Conservation (phyloP, 1,140 invertebrate genomes). For the Platyscapa corneri region DNA sequence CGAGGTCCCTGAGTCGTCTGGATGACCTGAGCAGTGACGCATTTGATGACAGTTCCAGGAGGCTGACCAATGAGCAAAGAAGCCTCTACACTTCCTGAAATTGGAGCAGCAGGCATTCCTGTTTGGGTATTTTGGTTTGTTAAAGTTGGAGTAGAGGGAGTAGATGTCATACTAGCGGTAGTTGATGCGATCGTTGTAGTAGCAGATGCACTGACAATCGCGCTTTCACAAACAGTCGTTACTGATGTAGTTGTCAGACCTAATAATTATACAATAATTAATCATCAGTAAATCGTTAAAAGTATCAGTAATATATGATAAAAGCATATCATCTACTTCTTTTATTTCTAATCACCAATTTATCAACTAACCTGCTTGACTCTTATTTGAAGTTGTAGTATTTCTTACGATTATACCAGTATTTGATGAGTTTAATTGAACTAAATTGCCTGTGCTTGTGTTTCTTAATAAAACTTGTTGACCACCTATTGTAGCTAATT, state of each 20-base stretch:
- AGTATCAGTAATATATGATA: too few species aligned
- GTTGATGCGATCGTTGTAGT: conserved; percentile 35
- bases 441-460: conserved; percentile 80
- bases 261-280: conserved; percentile 50
- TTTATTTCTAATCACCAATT: background rate
- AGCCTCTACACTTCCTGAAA: conserved; percentile 79
- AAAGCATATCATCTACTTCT: too few species aligned
- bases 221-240: conserved; percentile 29
- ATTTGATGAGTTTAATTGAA: conserved; percentile 68
- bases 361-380: conserved; percentile 59
- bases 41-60: conserved; percentile 89
- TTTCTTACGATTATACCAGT: conserved; percentile 70
- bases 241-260: conserved; percentile 57
- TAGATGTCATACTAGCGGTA: conserved; percentile 2
- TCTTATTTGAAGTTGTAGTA: conserved; percentile 61
- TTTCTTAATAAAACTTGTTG: conserved; percentile 86
- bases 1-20: conserved; percentile 87
- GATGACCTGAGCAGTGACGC: conserved; percentile 87
- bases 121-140: conserved; percentile 49
- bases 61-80: conserved; percentile 84
- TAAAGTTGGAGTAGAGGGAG: conserved; percentile 38
- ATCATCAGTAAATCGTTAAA: too few species aligned
- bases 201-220: conserved; percentile 36
- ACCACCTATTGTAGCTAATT: conserved; percentile 87
- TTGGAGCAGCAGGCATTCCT: conserved; percentile 53